Conservation (phyloP, 1,140 invertebrate species). For the Muscidifurax raptorellus region DNA sequence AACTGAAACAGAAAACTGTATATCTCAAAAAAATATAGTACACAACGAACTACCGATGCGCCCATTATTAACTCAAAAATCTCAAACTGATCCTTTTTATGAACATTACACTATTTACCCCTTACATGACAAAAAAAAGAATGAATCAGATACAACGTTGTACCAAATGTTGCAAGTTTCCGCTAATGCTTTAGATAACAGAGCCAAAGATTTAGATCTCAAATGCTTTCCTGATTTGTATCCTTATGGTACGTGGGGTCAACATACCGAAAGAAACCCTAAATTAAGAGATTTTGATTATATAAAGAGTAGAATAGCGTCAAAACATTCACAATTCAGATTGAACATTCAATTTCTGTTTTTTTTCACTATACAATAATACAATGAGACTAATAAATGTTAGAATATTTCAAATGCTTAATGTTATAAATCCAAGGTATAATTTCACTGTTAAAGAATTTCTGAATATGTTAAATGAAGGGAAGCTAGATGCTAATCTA, state of each 20-base stretch:
- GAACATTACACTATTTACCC: slow-evolving; percentile 11
- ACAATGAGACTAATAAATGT: slow-evolving; percentile 54
- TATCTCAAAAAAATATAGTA: not conserved
- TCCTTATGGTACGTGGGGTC: slow-evolving; percentile 14
- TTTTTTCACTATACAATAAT: no score
- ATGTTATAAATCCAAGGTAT: slow-evolving; percentile 37
- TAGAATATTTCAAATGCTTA: slow-evolving; percentile 62
- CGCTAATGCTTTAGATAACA: slow-evolving; percentile 55
- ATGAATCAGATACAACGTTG: slow-evolving; percentile 52
- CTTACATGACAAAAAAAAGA: slow-evolving; percentile 23
- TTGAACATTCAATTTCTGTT: no score
- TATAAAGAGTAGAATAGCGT: no score
- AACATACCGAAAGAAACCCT: no score
- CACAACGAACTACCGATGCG: not conserved
- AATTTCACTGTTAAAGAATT: no score
- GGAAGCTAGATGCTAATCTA: no score
- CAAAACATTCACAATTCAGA: no score
- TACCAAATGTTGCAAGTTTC: slow-evolving; percentile 67
- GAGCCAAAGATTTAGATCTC: slow-evolving; percentile 57
- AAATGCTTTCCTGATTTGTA: slow-evolving; percentile 64
- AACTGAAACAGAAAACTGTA: not conserved
- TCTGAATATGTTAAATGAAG: no score
- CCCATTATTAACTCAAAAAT: slow-evolving; percentile 52
- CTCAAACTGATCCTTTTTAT: slow-evolving; percentile 58
- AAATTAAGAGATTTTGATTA: no score